Conservation (phyloP, 1,140 invertebrate species). For the Hetaerina americana region DNA sequence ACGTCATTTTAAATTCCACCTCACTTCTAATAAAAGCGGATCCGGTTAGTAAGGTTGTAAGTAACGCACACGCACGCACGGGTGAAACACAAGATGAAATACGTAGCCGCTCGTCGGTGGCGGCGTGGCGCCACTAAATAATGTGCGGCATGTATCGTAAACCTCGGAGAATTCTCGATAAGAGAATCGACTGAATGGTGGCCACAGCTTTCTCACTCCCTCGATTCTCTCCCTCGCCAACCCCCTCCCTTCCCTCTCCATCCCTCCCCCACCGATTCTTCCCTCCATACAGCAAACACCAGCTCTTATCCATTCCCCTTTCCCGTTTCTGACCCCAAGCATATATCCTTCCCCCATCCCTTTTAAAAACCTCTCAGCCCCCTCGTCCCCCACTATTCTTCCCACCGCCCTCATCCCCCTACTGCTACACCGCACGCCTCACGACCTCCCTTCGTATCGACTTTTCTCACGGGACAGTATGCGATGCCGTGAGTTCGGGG, state of each 20-base stretch:
- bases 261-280: background rate
- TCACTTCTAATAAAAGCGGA: too few species aligned
- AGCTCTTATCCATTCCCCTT: too few species aligned
- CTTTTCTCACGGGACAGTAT: background rate
- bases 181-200: background rate
- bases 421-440: background rate
- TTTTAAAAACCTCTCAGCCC: too few species aligned
- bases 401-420: background rate
- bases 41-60: too few species aligned
- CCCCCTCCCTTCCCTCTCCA: background rate
- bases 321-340: too few species aligned
- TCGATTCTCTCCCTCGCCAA: background rate
- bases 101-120: too few species aligned
- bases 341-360: too few species aligned
- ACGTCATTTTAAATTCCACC: too few species aligned
- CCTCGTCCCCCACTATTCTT: background rate
- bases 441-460: background rate
- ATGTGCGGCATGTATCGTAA: background rate
- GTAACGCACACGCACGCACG: too few species aligned
- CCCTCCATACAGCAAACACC: too few species aligned
- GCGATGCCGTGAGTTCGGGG: too few species aligned
- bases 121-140: background rate
- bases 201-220: background rate
- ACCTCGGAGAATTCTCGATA: background rate
- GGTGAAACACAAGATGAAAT: too few species aligned